A percentile compares a stretch with the other conserved stretches of the same genome.
These are phyloP conservation scores for Danionella dracula DNA, from an alignment of 2,797 vertebrate genomes.

Conservation along the genomic window DNA sequence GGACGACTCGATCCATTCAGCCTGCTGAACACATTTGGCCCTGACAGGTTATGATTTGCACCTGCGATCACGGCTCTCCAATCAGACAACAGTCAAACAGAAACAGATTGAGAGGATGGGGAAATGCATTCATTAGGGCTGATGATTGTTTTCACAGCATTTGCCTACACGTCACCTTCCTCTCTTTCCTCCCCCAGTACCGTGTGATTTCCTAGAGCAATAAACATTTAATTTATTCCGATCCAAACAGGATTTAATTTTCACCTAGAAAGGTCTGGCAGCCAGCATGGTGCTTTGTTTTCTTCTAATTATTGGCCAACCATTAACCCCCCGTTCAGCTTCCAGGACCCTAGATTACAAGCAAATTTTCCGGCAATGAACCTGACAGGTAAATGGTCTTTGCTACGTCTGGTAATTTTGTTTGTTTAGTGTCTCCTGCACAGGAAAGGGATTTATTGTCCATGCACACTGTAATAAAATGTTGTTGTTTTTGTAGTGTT, in stretches of 20 bases:
- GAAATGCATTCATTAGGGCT: slow-evolving; percentile 45
- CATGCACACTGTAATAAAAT: slow-evolving; percentile 15
- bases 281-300: slow-evolving; percentile 46
- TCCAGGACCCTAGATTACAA: slow-evolving; percentile 43
- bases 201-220: slow-evolving; percentile 31
- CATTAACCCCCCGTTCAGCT: slow-evolving; percentile 42
- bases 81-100: slow-evolving; percentile 43
- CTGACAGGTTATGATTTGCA: slow-evolving; percentile 49
- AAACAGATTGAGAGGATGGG: slow-evolving; percentile 44
- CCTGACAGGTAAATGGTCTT: slow-evolving; percentile 47
- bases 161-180: slow-evolving; percentile 41
- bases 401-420: slow-evolving; percentile 43
- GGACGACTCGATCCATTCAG: slow-evolving; percentile 22
- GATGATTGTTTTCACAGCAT: slow-evolving; percentile 40
- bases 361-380: slow-evolving; percentile 42
- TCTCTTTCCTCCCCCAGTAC: slow-evolving; percentile 16
- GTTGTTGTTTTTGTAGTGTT: not conserved
- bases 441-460: slow-evolving; percentile 34
- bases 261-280: slow-evolving; percentile 37
- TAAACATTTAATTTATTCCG: slow-evolving; percentile 54
- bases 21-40: slow-evolving; percentile 35
- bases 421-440: slow-evolving; percentile 48
- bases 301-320: slow-evolving; percentile 53
- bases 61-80: slow-evolving; percentile 31
- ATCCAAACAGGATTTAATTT: slow-evolving; percentile 53